A percentile compares a stretch with the other conserved stretches of the same genome.
phyloP scores from a whole-genome alignment of 2,113 vertebrate species.

The Thunnus thynnus region DNA sequence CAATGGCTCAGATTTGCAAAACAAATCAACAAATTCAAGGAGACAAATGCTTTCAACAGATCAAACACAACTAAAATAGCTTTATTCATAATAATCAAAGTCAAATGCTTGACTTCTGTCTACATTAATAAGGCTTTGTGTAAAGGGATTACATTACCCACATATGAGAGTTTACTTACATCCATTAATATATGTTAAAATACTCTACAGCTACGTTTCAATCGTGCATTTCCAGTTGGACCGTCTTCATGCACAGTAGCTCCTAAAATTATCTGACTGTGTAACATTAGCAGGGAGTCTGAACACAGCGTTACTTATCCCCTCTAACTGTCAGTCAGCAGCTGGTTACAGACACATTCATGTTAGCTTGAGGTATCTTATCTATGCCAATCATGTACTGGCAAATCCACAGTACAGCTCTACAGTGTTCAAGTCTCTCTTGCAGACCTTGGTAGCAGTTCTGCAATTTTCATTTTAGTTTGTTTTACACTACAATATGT shows the following conservation, averaged over 20 bases:
- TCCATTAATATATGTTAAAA: background rate
- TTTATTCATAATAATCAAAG: conserved; percentile 39
- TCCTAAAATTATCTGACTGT: conserved; percentile 6
- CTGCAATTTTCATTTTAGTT: conserved; percentile 19
- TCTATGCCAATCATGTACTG: conserved; percentile 51
- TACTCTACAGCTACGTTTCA: background rate
- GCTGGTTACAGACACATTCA: conserved; percentile 56
- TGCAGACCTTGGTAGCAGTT: conserved; percentile 1
- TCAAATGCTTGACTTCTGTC: background rate
- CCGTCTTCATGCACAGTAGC: background rate
- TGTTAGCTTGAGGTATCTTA: conserved; percentile 54
- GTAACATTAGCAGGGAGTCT: conserved; percentile 24
- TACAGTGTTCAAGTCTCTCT: background rate
- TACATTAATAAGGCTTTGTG: background rate
- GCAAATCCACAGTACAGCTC: conserved; percentile 39
- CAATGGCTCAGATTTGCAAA: conserved; percentile 24
- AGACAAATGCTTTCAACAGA: conserved; percentile 40
- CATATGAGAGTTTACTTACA: background rate
- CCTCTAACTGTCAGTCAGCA: conserved; percentile 58
- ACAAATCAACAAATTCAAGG: conserved; percentile 2
- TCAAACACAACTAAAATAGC: background rate
- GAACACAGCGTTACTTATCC: background rate
- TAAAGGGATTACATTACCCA: background rate
- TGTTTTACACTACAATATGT: conserved; percentile 2
- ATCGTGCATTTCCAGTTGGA: background rate